Percentiles rank a stretch among this genome's conserved stretches.
Conservation (phyloP, 2,113 vertebrate genomes). For the Myrmophylax atrothorax region DNA sequence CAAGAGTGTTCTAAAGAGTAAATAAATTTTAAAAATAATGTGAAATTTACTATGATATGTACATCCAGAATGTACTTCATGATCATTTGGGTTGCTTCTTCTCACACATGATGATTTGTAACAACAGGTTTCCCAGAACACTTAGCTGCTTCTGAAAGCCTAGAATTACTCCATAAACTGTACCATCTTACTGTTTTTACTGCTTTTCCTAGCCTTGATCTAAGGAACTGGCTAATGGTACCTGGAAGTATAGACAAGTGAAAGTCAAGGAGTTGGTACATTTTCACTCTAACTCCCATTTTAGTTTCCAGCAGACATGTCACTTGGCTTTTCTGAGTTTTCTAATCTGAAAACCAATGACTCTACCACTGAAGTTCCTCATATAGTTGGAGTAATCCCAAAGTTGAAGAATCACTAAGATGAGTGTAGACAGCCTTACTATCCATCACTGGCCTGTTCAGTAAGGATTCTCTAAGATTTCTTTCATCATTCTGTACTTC, state of each 20-base stretch:
- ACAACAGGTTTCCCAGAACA: neutral
- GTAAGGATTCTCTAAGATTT: neutral
- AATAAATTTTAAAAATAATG: neutral
- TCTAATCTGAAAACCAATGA: neutral
- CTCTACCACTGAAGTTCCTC: neutral
- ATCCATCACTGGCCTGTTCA: neutral
- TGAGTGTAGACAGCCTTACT: neutral
- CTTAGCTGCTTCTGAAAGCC: neutral
- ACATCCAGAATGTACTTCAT: neutral
- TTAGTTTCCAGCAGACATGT: neutral
- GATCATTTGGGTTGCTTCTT: neutral
- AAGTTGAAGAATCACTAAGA: neutral
- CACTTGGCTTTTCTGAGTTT: neutral
- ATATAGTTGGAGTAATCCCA: neutral
- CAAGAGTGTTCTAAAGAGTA: neutral
- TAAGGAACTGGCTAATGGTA: neutral
- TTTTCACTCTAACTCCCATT: neutral
- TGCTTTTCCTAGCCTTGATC: neutral
- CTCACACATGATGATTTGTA: neutral
- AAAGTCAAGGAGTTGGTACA: neutral
- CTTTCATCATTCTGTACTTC: neutral
- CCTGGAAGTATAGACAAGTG: neutral
- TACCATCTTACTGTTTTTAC: neutral
- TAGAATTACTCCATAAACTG: neutral
- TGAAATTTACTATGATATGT: neutral